Evolutionary conservation across 2,113 vertebrate species (phyloP), one percentile per base, ranked within the genome.

Genomic region (Triplophysa tibetana): DNA sequence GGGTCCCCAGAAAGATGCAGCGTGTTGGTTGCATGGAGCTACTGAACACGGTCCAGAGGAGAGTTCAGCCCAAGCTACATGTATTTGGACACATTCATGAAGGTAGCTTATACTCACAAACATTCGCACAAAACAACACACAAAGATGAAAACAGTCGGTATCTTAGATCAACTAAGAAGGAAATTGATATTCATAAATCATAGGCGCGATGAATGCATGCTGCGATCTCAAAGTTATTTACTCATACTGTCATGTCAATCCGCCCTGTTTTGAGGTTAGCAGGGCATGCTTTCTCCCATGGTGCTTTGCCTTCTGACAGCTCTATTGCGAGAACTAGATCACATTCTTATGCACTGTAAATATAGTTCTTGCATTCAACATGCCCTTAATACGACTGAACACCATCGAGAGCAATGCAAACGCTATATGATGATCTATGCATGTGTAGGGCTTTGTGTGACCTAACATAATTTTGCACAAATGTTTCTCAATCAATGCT

Each of bases 1-100:
- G 97, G 97, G 97, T 98, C 73, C 97, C 97, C 9, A 97, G 96
- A 91, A 98, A 98, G 91, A 97, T 98, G 96, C 97, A 98, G 88
- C 91, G 97, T 4, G 96, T 98, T 23, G 97, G 97, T 14, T 98
- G 97, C 16, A 96, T 98, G 91, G 96, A 98, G 88, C 92, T 98
- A 62, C 93, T 98, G 61, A 98, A 98, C 90, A 98, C 96, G 0
- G 96, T 98, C 79, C 97, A 98, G 93, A 94, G 95, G 78, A 93
- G 97, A 77, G 95, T 98, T 76, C 95, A 98, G 87, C 97, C 96
- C 13, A 95, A 97, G 75, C 87, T 97, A 21, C 97, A 98, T 0
- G 96, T 98, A 80, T 98, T 98, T 19, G 97, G 97, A 85, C 97
- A 98, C 87, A 98, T 98, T 82, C 97, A 98, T 24, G 97, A 98